Evolutionary conservation across 2,888 invertebrate genomes (phyloP).

Genomic region (Tipula helvola): DNA sequence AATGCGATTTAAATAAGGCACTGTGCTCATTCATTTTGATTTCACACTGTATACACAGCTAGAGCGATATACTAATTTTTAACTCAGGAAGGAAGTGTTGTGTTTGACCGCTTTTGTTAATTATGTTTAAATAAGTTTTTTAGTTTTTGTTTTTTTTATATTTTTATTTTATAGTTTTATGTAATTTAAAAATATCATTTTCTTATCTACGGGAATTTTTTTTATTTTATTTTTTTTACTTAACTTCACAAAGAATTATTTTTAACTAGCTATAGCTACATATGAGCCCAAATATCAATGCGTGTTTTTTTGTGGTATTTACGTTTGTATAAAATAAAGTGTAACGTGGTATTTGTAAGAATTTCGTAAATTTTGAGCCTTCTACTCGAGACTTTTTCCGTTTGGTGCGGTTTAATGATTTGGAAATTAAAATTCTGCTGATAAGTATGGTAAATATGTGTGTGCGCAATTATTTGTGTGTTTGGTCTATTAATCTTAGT

Average conservation of each 20-base stretch:
- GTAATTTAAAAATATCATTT: background rate
- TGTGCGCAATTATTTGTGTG: background rate
- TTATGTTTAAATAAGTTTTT: background rate
- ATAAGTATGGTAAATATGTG: background rate
- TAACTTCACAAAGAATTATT: background rate
- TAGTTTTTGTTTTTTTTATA: background rate
- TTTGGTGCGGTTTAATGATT: background rate
- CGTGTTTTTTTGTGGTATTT: background rate
- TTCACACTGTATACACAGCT: background rate
- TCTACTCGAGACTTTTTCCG: background rate
- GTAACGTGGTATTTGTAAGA: background rate
- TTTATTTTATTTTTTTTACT: background rate
- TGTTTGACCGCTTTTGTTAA: slow-evolving; percentile 10
- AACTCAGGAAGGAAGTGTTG: slow-evolving; percentile 10
- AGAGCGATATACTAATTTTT: background rate
- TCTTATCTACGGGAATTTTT: background rate
- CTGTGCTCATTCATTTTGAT: background rate
- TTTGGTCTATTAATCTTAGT: background rate
- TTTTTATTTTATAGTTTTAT: background rate
- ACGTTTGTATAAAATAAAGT: background rate
- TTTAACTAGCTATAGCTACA: background rate
- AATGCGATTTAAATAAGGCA: background rate
- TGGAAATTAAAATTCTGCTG: background rate
- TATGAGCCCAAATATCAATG: background rate
- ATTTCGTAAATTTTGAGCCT: background rate